phyloP scores from a whole-genome alignment of 2,888 invertebrate species.

The Drosophila sordidula region DNA sequence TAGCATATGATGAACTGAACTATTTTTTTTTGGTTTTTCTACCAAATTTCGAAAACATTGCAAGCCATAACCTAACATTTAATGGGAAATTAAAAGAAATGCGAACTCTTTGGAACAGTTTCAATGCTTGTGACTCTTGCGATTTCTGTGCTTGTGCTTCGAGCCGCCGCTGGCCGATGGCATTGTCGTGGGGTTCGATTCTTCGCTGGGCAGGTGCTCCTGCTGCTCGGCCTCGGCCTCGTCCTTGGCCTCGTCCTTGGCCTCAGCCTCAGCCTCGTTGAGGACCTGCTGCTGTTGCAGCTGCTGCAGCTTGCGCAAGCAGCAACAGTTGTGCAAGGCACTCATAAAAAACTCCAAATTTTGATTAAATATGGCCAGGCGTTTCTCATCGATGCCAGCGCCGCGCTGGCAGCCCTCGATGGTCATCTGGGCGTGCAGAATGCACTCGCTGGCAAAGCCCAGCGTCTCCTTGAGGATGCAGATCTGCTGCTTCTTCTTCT shows the following conservation, averaged over 20 bases:
- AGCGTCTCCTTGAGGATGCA: conserved; percentile 69
- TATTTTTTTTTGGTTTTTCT: conserved; percentile 9
- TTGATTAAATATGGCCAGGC: conserved; percentile 58
- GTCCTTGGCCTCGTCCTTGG: conserved; percentile 1
- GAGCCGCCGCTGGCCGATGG: conserved; percentile 21
- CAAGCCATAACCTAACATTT: conserved; percentile 11
- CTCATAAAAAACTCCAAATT: conserved; percentile 73
- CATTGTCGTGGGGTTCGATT: background rate
- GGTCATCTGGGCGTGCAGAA: conserved; percentile 63
- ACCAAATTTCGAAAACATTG: background rate
- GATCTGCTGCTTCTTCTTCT: conserved; percentile 80
- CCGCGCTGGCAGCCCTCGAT: conserved; percentile 45
- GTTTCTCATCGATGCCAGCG: conserved; percentile 15
- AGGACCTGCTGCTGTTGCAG: conserved; percentile 28
- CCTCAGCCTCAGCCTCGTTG: conserved; percentile 2
- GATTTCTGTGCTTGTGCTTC: conserved; percentile 6
- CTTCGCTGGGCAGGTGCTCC: background rate
- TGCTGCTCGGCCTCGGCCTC: background rate
- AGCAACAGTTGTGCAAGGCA: conserved; percentile 61
- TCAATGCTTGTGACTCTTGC: conserved; percentile 18
- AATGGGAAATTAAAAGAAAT: conserved; percentile 9
- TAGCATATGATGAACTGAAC: conserved; percentile 5
- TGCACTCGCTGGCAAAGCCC: conserved; percentile 73
- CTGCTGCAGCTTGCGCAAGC: conserved; percentile 29
- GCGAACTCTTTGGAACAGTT: conserved; percentile 3